Evolutionary conservation across 2,797 vertebrate genomes (phyloP).

Genomic region (Streptopelia turtur): DNA sequence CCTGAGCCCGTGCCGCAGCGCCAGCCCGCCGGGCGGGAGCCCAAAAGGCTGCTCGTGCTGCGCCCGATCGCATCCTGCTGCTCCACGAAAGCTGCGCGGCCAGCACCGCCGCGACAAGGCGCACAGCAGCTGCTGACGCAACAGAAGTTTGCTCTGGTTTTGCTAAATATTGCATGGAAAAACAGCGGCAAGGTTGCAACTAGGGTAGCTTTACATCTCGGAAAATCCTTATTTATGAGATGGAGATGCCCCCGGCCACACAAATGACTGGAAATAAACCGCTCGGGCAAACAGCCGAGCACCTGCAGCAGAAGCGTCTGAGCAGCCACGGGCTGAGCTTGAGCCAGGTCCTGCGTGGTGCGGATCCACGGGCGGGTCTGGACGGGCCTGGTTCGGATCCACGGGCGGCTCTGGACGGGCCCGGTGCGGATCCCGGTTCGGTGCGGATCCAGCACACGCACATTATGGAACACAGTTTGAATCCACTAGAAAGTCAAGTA

Average conservation of each 20-base stretch:
- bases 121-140: conserved; percentile 9
- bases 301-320: background rate
- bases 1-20: conserved; percentile 86
- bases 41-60: conserved; percentile 65
- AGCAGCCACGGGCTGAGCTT: background rate
- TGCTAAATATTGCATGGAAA: background rate
- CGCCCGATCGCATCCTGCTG: conserved; percentile 70
- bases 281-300: background rate
- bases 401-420: too few relatives aligned
- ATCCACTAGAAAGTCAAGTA: background rate
- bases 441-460: background rate
- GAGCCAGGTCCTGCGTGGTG: background rate
- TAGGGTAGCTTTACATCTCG: background rate
- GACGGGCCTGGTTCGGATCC: too few relatives aligned
- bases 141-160: background rate
- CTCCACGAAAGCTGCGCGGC: conserved; percentile 42
- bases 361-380: background rate
- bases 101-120: conserved; percentile 16
- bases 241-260: background rate
- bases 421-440: too few relatives aligned
- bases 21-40: background rate
- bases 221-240: background rate
- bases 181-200: background rate
- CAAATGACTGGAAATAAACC: background rate
- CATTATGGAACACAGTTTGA: background rate